Evolutionary conservation across 2,113 vertebrate genomes (phyloP).

Genomic region (Leptosomus discolor): DNA sequence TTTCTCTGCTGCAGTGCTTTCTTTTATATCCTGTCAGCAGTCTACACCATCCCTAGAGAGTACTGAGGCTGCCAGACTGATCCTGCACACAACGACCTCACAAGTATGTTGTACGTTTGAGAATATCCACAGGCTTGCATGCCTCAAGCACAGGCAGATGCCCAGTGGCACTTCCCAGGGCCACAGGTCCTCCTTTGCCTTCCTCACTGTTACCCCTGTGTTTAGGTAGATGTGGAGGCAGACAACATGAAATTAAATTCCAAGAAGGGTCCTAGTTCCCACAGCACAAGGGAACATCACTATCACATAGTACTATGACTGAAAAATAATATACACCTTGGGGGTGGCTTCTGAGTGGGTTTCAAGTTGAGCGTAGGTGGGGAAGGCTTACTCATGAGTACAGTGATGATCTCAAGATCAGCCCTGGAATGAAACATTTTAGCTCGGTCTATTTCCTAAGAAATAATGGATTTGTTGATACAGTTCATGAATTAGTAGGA

Average conservation of each 20-base stretch:
- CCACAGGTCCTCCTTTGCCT: neutral
- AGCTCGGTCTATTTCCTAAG: neutral
- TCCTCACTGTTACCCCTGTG: accelerated
- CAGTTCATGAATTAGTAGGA: neutral
- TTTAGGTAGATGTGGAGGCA: neutral
- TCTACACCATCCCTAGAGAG: neutral
- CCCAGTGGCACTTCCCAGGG: neutral
- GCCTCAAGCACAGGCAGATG: neutral
- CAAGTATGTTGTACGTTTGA: neutral
- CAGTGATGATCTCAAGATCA: neutral
- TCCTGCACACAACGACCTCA: accelerated
- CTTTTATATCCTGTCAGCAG: neutral
- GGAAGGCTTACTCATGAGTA: neutral
- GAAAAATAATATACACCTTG: neutral
- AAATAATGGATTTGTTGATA: neutral
- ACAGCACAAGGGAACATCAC: neutral
- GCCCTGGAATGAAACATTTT: neutral
- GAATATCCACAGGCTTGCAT: accelerated
- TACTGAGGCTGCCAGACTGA: neutral
- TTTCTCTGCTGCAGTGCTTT: neutral
- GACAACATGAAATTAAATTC: neutral
- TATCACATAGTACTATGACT: accelerated
- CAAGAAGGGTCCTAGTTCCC: neutral
- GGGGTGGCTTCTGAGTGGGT: neutral
- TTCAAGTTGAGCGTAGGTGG: accelerated